Conservation (phyloP, 2,888 invertebrate genomes). For the Liopterus haemorrhoidalis region DNA sequence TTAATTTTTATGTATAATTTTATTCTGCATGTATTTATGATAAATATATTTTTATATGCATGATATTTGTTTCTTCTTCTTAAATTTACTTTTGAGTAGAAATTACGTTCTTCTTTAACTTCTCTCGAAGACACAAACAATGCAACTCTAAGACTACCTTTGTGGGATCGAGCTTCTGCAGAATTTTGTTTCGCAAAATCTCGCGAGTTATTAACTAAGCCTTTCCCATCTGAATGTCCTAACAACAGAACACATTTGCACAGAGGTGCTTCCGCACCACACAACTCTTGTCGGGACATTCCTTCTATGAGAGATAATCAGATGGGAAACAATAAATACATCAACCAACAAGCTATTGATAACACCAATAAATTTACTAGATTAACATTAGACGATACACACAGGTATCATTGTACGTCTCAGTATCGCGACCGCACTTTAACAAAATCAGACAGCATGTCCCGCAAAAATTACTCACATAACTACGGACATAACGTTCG, state of each 20-base stretch:
- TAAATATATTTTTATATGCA: slow-evolving; percentile 3
- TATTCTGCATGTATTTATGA: neutral
- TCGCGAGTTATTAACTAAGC: slow-evolving; percentile 60
- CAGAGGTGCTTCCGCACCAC: slow-evolving; percentile 33
- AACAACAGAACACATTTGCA: slow-evolving; percentile 19
- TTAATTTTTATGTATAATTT: slow-evolving; percentile 8
- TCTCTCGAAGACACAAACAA: slow-evolving; percentile 49
- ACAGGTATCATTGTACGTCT: slow-evolving; percentile 30
- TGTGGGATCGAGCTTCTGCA: slow-evolving; percentile 68
- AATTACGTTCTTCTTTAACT: slow-evolving; percentile 50
- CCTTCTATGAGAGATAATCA: slow-evolving; percentile 25
- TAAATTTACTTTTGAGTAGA: slow-evolving; percentile 38
- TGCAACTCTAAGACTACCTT: slow-evolving; percentile 51
- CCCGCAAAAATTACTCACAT: slow-evolving; percentile 42
- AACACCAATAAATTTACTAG: slow-evolving; percentile 38
- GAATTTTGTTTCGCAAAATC: slow-evolving; percentile 70
- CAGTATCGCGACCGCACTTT: slow-evolving; percentile 42
- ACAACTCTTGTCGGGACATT: slow-evolving; percentile 43
- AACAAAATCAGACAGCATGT: slow-evolving; percentile 46
- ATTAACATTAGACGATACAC: slow-evolving; percentile 38
- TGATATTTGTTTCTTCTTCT: slow-evolving; percentile 16
- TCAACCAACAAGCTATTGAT: slow-evolving; percentile 32
- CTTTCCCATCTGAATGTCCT: slow-evolving; percentile 38
- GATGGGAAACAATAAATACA: slow-evolving; percentile 29
- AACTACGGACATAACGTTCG: slow-evolving; percentile 29